phyloP scores from a whole-genome alignment of 1,140 invertebrate species.

The Tetranychus urticae region DNA sequence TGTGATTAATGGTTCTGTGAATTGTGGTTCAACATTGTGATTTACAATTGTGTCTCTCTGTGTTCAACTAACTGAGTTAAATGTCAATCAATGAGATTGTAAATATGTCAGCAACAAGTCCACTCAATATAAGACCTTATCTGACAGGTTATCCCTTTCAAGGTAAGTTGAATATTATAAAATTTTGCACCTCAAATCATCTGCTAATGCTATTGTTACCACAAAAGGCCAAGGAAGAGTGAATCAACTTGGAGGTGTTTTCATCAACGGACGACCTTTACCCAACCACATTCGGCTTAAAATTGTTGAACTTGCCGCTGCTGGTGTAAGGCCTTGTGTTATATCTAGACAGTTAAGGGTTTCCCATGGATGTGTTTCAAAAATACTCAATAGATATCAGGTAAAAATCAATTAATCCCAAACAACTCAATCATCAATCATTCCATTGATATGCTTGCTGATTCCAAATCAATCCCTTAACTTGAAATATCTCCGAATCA shows the following conservation, averaged over 20 bases:
- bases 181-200: background rate
- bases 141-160: constrained; percentile 49
- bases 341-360: constrained; percentile 24
- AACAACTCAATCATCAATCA: no score
- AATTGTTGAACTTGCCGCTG: constrained; percentile 25
- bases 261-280: constrained; percentile 26
- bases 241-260: constrained; percentile 25
- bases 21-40: no score
- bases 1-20: no score
- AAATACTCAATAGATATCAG: constrained; percentile 22
- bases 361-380: constrained; percentile 26
- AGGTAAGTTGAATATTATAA: constrained; percentile 25
- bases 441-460: no score
- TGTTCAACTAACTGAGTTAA: no score
- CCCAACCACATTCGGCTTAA: constrained; percentile 23
- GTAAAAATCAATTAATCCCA: constrained; percentile 31
- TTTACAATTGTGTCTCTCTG: no score
- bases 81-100: background rate
- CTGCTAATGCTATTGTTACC: background rate
- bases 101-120: constrained; percentile 25
- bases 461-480: no score
- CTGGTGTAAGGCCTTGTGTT: constrained; percentile 24
- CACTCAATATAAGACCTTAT: constrained; percentile 46
- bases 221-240: constrained; percentile 18
- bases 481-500: no score